phyloP scores from a whole-genome alignment of 2,888 invertebrate genomes.

The Ceratothoa steindachneri region DNA sequence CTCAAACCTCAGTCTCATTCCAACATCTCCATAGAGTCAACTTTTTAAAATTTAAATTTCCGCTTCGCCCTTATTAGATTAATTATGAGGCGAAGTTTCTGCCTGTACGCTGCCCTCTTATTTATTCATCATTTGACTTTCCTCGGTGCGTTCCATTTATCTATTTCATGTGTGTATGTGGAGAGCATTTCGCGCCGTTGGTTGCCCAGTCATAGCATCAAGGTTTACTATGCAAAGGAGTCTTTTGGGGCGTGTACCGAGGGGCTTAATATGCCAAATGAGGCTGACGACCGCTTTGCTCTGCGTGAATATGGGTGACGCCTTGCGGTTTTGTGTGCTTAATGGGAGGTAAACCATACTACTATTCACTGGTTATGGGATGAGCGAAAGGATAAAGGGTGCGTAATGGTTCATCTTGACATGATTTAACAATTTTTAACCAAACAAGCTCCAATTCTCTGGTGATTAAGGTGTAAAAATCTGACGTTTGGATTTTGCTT shows the following conservation, averaged over 20 bases:
- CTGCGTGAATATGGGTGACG: not conserved
- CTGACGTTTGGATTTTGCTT: too few relatives aligned
- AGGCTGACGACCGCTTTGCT: conserved; percentile 7
- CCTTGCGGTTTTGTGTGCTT: conserved; percentile 2
- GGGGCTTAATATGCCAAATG: not conserved
- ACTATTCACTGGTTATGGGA: not conserved
- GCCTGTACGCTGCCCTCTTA: not conserved
- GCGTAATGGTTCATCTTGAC: not conserved
- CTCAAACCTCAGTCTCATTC: not conserved
- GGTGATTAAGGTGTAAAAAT: too few relatives aligned
- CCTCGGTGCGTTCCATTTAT: not conserved
- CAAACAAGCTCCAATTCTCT: too few relatives aligned
- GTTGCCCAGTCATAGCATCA: conserved; percentile 7
- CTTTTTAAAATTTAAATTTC: not conserved
- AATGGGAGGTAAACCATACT: conserved; percentile 9
- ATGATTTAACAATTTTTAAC: too few relatives aligned
- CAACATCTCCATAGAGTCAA: not conserved
- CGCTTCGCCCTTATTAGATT: not conserved
- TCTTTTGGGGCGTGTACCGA: not conserved
- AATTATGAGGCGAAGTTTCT: not conserved
- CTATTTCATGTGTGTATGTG: not conserved
- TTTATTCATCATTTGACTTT: conserved; percentile 6
- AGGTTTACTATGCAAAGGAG: conserved; percentile 8
- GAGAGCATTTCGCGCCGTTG: conserved; percentile 1
- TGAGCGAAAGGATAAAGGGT: not conserved